Evolutionary conservation across 35 echinoderm and acorn worm species (phyloP).

Genomic region (Ophioderma brevispina): DNA sequence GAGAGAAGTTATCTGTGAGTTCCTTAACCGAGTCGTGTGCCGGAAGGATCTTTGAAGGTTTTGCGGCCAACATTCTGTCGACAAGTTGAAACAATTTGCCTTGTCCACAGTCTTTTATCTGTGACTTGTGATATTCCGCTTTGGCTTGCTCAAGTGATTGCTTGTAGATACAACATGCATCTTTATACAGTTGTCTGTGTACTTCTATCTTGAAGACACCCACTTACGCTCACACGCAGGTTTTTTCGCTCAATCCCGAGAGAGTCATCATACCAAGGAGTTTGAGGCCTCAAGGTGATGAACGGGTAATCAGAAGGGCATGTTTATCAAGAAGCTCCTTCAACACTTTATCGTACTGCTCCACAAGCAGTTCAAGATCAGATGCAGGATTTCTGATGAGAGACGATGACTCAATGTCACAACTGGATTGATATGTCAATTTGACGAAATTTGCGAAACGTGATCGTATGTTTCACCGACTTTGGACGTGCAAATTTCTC

Average conservation of each 20-base stretch:
- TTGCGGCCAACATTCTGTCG: background rate
- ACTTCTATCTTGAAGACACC: slow-evolving; percentile 21
- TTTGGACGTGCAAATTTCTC: slow-evolving; percentile 1
- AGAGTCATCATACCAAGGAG: slow-evolving; percentile 45
- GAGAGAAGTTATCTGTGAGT: slow-evolving; percentile 13
- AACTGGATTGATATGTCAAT: slow-evolving; percentile 9
- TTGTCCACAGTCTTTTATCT: slow-evolving; percentile 13
- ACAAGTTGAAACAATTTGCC: slow-evolving; percentile 15
- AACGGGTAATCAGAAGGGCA: background rate
- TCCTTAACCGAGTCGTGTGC: background rate
- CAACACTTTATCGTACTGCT: slow-evolving; percentile 34
- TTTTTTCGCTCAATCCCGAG: no score
- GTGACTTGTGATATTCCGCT: background rate
- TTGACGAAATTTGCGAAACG: slow-evolving; percentile 10
- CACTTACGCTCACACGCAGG: slow-evolving; percentile 41
- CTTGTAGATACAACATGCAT: slow-evolving; percentile 11
- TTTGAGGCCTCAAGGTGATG: slow-evolving; percentile 6
- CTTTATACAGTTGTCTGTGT: slow-evolving; percentile 17
- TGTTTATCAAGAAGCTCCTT: slow-evolving; percentile 38
- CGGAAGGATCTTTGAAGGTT: background rate
- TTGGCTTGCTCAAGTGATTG: background rate
- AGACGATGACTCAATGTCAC: background rate
- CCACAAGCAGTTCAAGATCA: slow-evolving; percentile 10
- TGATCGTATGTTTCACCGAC: background rate
- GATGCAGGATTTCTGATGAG: background rate